These are phyloP conservation scores for Tadarida brasiliensis DNA, from an alignment of 2,797 vertebrate species.

Conservation along the genomic window DNA sequence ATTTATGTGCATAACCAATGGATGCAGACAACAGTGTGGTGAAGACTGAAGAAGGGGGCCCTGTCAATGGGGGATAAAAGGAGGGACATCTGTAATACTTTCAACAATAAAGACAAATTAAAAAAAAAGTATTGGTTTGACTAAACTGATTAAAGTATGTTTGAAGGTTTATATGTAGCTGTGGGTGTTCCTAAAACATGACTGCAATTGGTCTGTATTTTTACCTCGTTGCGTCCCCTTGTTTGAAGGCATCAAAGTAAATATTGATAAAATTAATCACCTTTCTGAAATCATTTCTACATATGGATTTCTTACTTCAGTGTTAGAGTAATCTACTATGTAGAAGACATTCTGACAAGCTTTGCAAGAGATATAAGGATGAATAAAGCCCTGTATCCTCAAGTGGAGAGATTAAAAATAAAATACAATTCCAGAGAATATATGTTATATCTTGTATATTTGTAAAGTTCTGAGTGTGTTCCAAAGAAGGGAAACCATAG, in stretches of 20 bases:
- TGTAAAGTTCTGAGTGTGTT: neutral
- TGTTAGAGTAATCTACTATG: neutral
- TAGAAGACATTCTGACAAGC: neutral
- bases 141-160: neutral
- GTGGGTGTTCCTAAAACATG: neutral
- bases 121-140: neutral
- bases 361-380: neutral
- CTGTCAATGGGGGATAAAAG: too few relatives aligned
- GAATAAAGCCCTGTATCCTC: neutral
- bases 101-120: too few relatives aligned
- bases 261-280: neutral
- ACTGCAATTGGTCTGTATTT: neutral
- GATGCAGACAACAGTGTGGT: too few relatives aligned
- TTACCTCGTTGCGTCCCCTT: neutral
- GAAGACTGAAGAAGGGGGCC: too few relatives aligned
- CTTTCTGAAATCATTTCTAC: neutral
- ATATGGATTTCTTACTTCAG: neutral
- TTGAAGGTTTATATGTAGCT: neutral
- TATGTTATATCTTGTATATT: neutral
- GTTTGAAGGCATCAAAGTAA: neutral
- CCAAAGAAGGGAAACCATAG: neutral
- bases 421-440: neutral
- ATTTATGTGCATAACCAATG: too few relatives aligned
- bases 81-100: too few relatives aligned
- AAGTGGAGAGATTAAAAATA: neutral